phyloP scores from a whole-genome alignment of 2,797 vertebrate genomes.

The Limosa lapponica region DNA sequence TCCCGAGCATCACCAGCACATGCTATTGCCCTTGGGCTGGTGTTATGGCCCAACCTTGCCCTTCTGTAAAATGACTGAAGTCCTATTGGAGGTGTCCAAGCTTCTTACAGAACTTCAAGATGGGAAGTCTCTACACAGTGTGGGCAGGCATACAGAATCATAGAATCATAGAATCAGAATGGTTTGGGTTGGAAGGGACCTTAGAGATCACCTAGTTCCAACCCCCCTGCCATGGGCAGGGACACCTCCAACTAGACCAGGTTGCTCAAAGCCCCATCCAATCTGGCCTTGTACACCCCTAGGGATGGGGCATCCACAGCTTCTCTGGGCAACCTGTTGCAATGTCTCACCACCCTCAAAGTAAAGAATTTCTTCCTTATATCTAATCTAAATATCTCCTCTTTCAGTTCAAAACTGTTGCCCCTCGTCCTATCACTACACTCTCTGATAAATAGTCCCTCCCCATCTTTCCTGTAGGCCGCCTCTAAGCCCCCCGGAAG shows the following conservation, averaged over 20 bases:
- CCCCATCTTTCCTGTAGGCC: neutral
- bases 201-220: neutral
- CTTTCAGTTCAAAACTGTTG: neutral
- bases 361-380: neutral
- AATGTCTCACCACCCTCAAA: neutral
- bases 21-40: neutral
- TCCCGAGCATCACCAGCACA: neutral
- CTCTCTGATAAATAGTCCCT: neutral
- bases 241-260: neutral
- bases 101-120: neutral
- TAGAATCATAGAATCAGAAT: neutral
- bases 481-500: neutral
- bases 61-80: neutral
- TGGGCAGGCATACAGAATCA: neutral
- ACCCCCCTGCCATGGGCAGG: neutral
- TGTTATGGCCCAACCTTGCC: neutral
- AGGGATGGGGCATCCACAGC: neutral
- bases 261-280: neutral
- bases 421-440: neutral
- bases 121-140: neutral
- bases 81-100: neutral
- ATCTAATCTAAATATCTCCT: neutral
- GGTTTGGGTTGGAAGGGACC: neutral
- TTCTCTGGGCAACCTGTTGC: neutral
- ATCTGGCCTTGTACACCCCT: neutral